Percentiles rank a stretch among this genome's conserved stretches.
phyloP scores from a whole-genome alignment of 2,888 invertebrate genomes.

The Callosobruchus maculatus region DNA sequence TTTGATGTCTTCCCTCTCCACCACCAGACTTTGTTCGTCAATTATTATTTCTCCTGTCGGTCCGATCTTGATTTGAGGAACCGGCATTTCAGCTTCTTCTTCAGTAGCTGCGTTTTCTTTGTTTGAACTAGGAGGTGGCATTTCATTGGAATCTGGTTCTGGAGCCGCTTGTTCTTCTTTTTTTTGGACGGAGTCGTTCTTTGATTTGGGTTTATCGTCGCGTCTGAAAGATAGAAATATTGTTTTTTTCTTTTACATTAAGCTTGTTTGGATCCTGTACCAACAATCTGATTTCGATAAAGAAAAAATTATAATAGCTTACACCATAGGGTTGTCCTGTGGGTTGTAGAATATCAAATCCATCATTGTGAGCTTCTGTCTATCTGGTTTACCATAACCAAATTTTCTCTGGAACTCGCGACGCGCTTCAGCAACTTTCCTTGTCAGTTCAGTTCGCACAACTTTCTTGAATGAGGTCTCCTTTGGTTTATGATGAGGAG shows the following conservation, averaged over 20 bases:
- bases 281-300: too few relatives aligned
- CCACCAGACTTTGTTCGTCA: constrained; percentile 80
- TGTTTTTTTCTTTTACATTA: too few relatives aligned
- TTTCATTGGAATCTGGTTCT: constrained; percentile 34
- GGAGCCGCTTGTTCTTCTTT: constrained; percentile 13
- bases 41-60: constrained; percentile 81
- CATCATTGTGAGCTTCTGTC: constrained; percentile 78
- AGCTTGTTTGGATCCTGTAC: too few relatives aligned
- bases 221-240: constrained; percentile 1
- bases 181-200: constrained; percentile 3
- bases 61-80: constrained; percentile 82
- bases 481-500: constrained; percentile 24
- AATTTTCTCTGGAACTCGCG: constrained; percentile 54
- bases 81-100: constrained; percentile 56
- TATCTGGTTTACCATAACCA: constrained; percentile 56
- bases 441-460: constrained; percentile 49
- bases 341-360: constrained; percentile 93
- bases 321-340: constrained; percentile 69
- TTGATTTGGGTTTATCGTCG: constrained; percentile 13
- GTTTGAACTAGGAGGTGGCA: neutral
- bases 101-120: constrained; percentile 12
- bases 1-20: constrained; percentile 67
- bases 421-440: constrained; percentile 55
- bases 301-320: constrained; percentile 35
- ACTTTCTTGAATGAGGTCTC: constrained; percentile 35